Conservation (phyloP, 1,140 invertebrate species). For the Diplogasteroides magnus region DNA sequence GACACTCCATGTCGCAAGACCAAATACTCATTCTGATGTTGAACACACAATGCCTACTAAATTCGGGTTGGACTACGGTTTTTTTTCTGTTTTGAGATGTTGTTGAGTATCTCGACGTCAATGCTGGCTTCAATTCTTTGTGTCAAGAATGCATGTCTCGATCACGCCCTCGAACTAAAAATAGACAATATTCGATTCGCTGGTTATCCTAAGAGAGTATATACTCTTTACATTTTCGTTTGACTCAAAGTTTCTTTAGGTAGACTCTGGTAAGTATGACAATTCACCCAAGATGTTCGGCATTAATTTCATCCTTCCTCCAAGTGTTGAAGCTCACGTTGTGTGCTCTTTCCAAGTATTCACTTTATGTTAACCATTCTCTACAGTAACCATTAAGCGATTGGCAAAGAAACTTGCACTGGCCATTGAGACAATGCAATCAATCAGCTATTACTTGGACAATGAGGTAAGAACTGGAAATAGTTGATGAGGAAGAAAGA, state of each 20-base stretch:
- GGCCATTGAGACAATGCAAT: slow-evolving; percentile 81
- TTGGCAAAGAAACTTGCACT: slow-evolving; percentile 80
- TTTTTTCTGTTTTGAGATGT: neutral
- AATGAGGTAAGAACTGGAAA: slow-evolving; percentile 65
- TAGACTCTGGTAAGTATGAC: too few species aligned
- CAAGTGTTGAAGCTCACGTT: slow-evolving; percentile 81
- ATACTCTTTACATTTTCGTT: neutral
- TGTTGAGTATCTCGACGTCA: slow-evolving; percentile 32
- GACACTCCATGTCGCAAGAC: neutral
- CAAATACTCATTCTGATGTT: neutral
- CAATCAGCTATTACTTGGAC: slow-evolving; percentile 77
- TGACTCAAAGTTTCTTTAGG: neutral
- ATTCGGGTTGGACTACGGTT: too few species aligned
- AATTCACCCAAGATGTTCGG: too few species aligned
- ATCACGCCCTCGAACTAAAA: slow-evolving; percentile 55
- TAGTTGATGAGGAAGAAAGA: slow-evolving; percentile 71
- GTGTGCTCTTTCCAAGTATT: slow-evolving; percentile 61
- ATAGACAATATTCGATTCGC: slow-evolving; percentile 57
- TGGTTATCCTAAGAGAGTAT: slow-evolving; percentile 47
- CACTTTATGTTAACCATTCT: slow-evolving; percentile 46
- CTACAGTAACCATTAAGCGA: slow-evolving; percentile 59
- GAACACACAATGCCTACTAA: neutral
- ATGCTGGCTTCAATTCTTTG: slow-evolving; percentile 54
- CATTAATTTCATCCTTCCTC: slow-evolving; percentile 56
- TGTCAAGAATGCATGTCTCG: slow-evolving; percentile 40